Evolutionary conservation across 2,888 invertebrate genomes (phyloP).

Genomic region (Platerodrilus igneus): DNA sequence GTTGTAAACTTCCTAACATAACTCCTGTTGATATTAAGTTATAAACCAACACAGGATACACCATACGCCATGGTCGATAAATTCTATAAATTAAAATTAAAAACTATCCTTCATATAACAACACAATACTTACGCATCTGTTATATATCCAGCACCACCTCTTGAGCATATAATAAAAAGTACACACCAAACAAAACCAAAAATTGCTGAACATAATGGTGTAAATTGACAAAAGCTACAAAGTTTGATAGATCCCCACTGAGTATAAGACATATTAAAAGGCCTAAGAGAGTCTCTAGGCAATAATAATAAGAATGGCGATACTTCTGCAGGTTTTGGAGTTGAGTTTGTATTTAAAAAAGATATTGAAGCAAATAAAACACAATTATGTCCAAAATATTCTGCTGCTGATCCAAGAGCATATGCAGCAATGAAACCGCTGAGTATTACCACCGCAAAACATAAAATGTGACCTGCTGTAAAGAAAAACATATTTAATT

Average conservation of each 20-base stretch:
- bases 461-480: conserved; percentile 3
- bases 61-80: conserved; percentile 33
- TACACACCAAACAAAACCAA: conserved; percentile 30
- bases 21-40: conserved; percentile 1
- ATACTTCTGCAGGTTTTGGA: not conserved
- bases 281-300: conserved; percentile 2
- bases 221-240: conserved; percentile 35
- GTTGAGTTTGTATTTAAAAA: conserved; percentile 11
- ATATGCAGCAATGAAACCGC: conserved; percentile 29
- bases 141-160: conserved; percentile 31
- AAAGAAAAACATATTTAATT: too few species aligned
- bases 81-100: conserved; percentile 27
- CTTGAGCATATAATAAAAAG: conserved; percentile 34
- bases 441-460: conserved; percentile 25
- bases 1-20: conserved; percentile 9
- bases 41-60: conserved; percentile 31
- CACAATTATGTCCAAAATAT: conserved; percentile 34
- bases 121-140: conserved; percentile 33
- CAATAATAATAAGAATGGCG: not conserved
- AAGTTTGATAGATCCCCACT: conserved; percentile 25
- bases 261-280: conserved; percentile 19
- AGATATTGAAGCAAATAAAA: conserved; percentile 28
- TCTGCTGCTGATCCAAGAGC: conserved; percentile 29
- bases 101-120: conserved; percentile 5
- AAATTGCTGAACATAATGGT: conserved; percentile 33